phyloP scores from a whole-genome alignment of 2,888 invertebrate species.

The Microplitis manilae region DNA sequence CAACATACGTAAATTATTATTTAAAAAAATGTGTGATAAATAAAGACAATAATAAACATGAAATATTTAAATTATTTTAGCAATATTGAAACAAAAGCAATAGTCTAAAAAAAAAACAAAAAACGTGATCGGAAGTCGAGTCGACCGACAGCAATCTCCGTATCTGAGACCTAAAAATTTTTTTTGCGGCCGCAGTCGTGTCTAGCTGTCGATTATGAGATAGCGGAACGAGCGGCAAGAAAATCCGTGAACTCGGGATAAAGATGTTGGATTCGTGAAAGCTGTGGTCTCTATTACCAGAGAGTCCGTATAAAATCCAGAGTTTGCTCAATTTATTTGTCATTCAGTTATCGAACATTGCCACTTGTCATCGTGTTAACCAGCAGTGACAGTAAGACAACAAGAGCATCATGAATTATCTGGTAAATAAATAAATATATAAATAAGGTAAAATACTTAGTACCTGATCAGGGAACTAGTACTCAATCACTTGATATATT shows the following conservation, averaged over 20 bases:
- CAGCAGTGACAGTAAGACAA: background rate
- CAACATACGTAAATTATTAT: background rate
- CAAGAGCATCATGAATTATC: conserved; percentile 55
- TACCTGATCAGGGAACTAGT: too few relatives aligned
- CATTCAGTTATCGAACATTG: conserved; percentile 53
- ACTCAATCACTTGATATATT: too few relatives aligned
- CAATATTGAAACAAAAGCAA: conserved; percentile 28
- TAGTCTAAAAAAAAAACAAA: conserved; percentile 24
- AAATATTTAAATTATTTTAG: conserved; percentile 13
- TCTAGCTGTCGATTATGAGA: conserved; percentile 32
- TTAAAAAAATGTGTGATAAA: background rate
- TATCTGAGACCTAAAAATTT: background rate
- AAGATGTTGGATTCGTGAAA: conserved; percentile 56
- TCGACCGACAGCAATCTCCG: conserved; percentile 1
- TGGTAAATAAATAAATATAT: conserved; percentile 54
- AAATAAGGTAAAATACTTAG: background rate
- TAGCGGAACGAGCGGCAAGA: conserved; percentile 24
- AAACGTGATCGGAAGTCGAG: conserved; percentile 48
- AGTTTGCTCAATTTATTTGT: conserved; percentile 5
- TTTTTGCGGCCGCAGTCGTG: conserved; percentile 39
- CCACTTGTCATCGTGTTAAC: conserved; percentile 27
- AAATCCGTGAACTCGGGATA: conserved; percentile 35
- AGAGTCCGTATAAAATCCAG: conserved; percentile 64
- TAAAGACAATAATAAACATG: background rate
- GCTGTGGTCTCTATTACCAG: conserved; percentile 52